Evolutionary conservation across 37 sponge, comb jelly and placozoan genomes (phyloP), one percentile per base, ranked within the genome.

Genomic region (Axinella damicornis): DNA sequence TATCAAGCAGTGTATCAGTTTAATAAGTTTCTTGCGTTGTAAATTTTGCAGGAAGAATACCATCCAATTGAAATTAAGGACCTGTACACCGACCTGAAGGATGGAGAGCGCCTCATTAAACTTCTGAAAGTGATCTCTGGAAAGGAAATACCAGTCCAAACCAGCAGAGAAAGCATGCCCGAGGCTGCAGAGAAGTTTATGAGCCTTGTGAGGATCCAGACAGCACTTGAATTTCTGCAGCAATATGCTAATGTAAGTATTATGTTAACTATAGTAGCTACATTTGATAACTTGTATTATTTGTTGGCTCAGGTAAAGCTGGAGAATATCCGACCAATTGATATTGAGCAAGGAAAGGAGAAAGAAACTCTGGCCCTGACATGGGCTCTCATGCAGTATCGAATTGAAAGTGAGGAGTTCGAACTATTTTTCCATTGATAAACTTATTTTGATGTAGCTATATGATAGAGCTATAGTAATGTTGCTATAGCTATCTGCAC

Each of bases 281-380:
- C 46, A 46, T n/a, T n/a, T n/a, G n/a, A n/a, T 12, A 46, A 46
- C 46, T 46, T 46, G n/a, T n/a, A n/a, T 74, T 53, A 28, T 74
- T 40, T 83, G 32, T 20, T 33, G 24, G 0, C 0, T 57, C 25
- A 94, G 94, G 87, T 94, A 9, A 90, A 87, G 15, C 58, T 96
- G 77, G 93, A 90, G 66, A 90, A 80, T 52, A 93, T 93, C 40
- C 93, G 93, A 27, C 88, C 96, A 39, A 86, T 85, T 65, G 96
- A 96, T 62, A 96, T 96, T 74, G 89, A 93, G 14, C 93, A 96
- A 57, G 91, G 96, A n/a, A 93, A 90, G 46, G 85, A 69, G 13
- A 62, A 91, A 52, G 73, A 93, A 36, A 90, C 86, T 28, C 64
- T 96, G 68, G 96, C 93, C 13, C 86, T 96, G 55, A 81, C 90